phyloP scores from a whole-genome alignment of 2,113 vertebrate species.

The Ceyx cyanopectus region DNA sequence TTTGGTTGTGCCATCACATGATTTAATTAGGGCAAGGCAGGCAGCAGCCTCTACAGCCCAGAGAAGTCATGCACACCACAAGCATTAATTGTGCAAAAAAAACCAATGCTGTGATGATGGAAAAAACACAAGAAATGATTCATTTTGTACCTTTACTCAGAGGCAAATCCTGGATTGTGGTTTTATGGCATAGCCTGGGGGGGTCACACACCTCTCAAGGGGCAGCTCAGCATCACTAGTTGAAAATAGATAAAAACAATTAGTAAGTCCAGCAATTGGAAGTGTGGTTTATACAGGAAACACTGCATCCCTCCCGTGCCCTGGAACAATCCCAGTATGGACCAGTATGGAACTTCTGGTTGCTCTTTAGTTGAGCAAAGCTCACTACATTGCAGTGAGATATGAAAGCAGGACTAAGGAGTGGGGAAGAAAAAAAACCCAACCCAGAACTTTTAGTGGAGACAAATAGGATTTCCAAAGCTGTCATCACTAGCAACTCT shows the following conservation, averaged over 20 bases:
- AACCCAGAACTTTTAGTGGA: not conserved
- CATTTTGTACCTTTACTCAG: not conserved
- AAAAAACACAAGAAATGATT: not conserved
- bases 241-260: not conserved
- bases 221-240: not conserved
- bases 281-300: not conserved
- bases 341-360: conserved; percentile 29
- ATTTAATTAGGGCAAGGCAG: not conserved
- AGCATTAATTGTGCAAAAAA: not conserved
- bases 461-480: conserved; percentile 53
- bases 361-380: conserved; percentile 28
- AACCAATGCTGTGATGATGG: too few relatives aligned
- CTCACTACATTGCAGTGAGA: conserved; percentile 38
- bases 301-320: not conserved
- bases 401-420: not conserved
- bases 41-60: not conserved
- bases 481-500: conserved; percentile 27
- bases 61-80: too few relatives aligned
- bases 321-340: conserved; percentile 66
- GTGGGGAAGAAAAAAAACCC: not conserved
- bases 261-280: not conserved
- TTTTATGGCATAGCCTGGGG: not conserved
- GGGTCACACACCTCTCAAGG: not conserved
- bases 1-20: not conserved
- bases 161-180: not conserved